A percentile compares a stretch with the other conserved stretches of the same genome.
Evolutionary conservation across 1,140 invertebrate genomes (phyloP).

Genomic region (Venturia canescens): DNA sequence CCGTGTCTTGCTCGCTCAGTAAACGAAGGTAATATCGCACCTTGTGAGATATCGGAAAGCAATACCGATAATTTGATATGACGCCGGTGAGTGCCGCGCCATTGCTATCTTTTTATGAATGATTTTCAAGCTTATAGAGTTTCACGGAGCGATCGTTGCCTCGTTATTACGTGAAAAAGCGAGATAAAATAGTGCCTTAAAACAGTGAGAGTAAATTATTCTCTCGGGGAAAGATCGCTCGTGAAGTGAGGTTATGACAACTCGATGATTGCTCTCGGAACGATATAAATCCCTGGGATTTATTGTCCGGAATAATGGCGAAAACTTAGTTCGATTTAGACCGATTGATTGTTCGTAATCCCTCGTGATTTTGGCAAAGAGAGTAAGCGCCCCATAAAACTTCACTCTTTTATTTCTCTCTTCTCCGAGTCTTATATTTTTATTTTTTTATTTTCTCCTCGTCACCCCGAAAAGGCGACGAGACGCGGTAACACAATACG

Average conservation of each 20-base stretch:
- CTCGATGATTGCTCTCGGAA: background rate
- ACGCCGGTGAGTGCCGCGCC: background rate
- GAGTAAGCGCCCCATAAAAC: constrained; percentile 60
- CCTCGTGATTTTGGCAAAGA: constrained; percentile 5
- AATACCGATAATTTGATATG: constrained; percentile 30
- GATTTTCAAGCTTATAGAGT: constrained; percentile 6
- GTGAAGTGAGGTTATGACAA: background rate
- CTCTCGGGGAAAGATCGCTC: background rate
- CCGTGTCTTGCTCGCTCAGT: constrained; percentile 6
- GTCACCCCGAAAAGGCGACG: constrained; percentile 61
- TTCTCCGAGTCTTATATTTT: constrained; percentile 53
- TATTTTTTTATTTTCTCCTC: constrained; percentile 37
- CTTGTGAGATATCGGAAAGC: background rate
- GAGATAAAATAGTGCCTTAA: background rate
- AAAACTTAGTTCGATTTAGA: background rate
- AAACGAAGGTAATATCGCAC: constrained; percentile 35
- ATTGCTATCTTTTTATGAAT: constrained; percentile 3
- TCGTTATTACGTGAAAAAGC: constrained; percentile 3
- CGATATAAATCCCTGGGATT: background rate
- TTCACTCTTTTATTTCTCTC: constrained; percentile 18
- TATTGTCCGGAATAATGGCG: background rate
- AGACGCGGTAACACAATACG: constrained; percentile 67
- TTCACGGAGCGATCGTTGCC: background rate
- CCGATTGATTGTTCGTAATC: background rate
- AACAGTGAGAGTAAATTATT: background rate